Percentiles rank a stretch among this genome's conserved stretches.
These are phyloP conservation scores for Gasterosteus nipponicus DNA, from an alignment of 2,113 vertebrate species.

Conservation along the genomic window DNA sequence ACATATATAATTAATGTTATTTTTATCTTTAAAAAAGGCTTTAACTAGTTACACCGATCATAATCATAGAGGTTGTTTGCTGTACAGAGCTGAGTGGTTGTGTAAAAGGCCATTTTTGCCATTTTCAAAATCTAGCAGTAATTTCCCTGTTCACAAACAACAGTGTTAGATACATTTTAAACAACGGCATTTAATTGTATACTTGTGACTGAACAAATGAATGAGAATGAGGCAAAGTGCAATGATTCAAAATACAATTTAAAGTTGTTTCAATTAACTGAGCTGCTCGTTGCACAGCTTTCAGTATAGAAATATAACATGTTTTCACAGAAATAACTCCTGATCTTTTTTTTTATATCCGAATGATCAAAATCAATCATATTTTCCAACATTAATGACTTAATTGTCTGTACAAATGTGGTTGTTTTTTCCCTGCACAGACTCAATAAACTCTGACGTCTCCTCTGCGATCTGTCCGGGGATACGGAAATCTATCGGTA, in stretches of 20 bases:
- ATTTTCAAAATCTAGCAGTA: slow-evolving; percentile 23
- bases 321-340: slow-evolving; percentile 36
- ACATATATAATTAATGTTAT: slow-evolving; percentile 9
- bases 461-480: slow-evolving; percentile 80
- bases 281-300: slow-evolving; percentile 15
- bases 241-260: slow-evolving; percentile 47
- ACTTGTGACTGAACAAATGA: slow-evolving; percentile 11
- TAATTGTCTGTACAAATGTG: slow-evolving; percentile 71
- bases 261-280: slow-evolving; percentile 35
- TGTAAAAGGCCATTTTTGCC: slow-evolving; percentile 30
- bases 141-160: slow-evolving; percentile 43
- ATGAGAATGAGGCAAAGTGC: slow-evolving; percentile 55
- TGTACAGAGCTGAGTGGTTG: slow-evolving; percentile 48
- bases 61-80: slow-evolving; percentile 50
- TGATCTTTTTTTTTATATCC: slow-evolving; percentile 31
- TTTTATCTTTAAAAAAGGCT: slow-evolving; percentile 25
- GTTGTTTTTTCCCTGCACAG: slow-evolving; percentile 72
- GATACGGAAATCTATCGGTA: slow-evolving; percentile 87
- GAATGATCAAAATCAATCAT: slow-evolving; percentile 19
- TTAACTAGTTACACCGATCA: slow-evolving; percentile 28
- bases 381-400: slow-evolving; percentile 33
- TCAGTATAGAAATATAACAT: slow-evolving; percentile 24
- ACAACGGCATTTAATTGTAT: slow-evolving; percentile 25
- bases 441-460: slow-evolving; percentile 75
- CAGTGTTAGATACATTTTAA: slow-evolving; percentile 35